These are phyloP conservation scores for Coptodon bakossiorum DNA, from an alignment of 2,113 vertebrate species.

Conservation along the genomic window DNA sequence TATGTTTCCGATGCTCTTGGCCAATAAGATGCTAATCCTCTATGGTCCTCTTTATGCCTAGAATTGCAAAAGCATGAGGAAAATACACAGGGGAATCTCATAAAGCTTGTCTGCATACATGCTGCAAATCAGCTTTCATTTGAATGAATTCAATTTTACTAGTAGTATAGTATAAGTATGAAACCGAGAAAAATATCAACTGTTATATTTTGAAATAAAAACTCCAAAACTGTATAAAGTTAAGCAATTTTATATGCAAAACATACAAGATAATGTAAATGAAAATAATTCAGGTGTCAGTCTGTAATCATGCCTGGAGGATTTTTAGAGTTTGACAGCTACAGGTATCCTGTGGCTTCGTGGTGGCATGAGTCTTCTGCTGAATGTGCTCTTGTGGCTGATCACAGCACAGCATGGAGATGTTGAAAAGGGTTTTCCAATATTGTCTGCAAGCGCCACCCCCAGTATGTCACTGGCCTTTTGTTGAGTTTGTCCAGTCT, in stretches of 20 bases:
- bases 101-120: not conserved
- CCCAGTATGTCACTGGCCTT: not conserved
- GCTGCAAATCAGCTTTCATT: not conserved
- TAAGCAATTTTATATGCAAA: not conserved
- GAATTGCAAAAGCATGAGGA: not conserved
- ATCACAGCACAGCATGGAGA: not conserved
- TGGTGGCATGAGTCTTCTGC: not conserved
- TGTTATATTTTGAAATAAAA: not conserved
- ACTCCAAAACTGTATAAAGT: not conserved
- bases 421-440: not conserved
- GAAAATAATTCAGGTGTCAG: not conserved
- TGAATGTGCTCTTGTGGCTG: not conserved
- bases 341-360: not conserved
- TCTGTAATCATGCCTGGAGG: not conserved
- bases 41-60: not conserved
- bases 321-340: not conserved
- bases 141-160: not conserved
- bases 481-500: not conserved
- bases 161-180: not conserved
- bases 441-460: not conserved
- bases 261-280: not conserved
- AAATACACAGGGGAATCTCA: not conserved
- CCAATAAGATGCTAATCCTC: not conserved
- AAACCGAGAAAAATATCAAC: not conserved
- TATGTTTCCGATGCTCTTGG: not conserved